phyloP scores from a whole-genome alignment of 2,888 invertebrate genomes.

The Chorisops tibialis region DNA sequence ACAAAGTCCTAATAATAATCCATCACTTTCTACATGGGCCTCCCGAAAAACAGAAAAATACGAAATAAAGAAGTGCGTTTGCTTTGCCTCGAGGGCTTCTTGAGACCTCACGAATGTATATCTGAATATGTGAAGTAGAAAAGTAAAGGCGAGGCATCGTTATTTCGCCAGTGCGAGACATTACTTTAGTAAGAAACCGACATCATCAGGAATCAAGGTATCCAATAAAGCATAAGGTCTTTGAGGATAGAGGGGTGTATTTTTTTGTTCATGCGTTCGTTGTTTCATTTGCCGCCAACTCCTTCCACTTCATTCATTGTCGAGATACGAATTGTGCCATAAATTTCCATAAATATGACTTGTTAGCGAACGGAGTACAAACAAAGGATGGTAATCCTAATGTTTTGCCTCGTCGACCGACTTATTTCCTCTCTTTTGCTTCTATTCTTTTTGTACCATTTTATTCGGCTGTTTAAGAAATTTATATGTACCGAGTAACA shows the following conservation, averaged over 20 bases:
- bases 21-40: slow-evolving; percentile 28
- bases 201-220: slow-evolving; percentile 5
- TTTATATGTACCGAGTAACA: no score
- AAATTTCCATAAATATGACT: slow-evolving; percentile 34
- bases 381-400: slow-evolving; percentile 30
- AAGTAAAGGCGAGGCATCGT: no score
- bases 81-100: not conserved
- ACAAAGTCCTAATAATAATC: slow-evolving; percentile 32
- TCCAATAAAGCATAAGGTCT: slow-evolving; percentile 8
- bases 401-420: slow-evolving; percentile 7
- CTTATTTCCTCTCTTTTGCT: slow-evolving; percentile 20
- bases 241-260: not conserved
- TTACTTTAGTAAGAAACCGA: not conserved
- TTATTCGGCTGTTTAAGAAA: no score
- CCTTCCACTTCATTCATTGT: slow-evolving; percentile 7
- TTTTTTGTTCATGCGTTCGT: slow-evolving; percentile 11
- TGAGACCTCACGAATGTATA: not conserved
- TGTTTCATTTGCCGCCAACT: slow-evolving; percentile 4
- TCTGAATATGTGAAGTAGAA: not conserved
- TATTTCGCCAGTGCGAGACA: no score
- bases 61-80: slow-evolving; percentile 1
- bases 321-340: slow-evolving; percentile 26
- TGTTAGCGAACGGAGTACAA: slow-evolving; percentile 31
- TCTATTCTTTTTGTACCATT: no score
- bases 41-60: not conserved